Evolutionary conservation across 2,113 vertebrate species (phyloP), one percentile per base, ranked within the genome.

Genomic region (Callorhinus ursinus): DNA sequence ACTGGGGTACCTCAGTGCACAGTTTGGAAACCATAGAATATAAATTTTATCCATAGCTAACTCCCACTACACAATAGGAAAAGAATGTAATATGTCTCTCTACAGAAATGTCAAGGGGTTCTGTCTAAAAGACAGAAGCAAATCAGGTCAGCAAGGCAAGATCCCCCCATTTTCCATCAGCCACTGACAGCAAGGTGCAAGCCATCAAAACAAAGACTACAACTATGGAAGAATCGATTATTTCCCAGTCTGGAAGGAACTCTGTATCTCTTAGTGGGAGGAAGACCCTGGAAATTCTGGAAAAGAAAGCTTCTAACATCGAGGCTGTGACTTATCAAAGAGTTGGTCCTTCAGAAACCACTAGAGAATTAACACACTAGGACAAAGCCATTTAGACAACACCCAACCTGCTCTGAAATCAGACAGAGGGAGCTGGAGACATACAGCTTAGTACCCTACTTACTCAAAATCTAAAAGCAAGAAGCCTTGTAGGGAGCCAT

Each of bases 31-130:
- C 6, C 33, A 94, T 14, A 67, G 49, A 77, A 88, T 80, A 74
- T 31, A 88, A n/a, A 91, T 67, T 76, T 88, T 72, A 88, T 65
- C 33, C 63, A 96, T 15, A 92, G 46, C 49, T 84, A 72, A 71
- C 33, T 79, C 21, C n/a, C 16, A 57, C 16, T 55, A 91, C 6
- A 53, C 4, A 89, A 46, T 63, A 87, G 42, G 15, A 51, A 63
- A 82, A 86, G 72, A 86, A 79, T 49, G 39, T 46, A 22, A 63
- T 18, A 57, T 7, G 51, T 16, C 4, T 39, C 39, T 63, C 49
- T 26, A 89, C 26, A 46, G 55, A 96, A 89, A 85, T 46, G 12
- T 65, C 42, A 51, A 26, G 2, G 53, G 21, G 10, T 13, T 81
- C 14, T 51, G 84, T 86, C n/a, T 57, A 39, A 49, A 49, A 24